phyloP scores from a whole-genome alignment of 1,140 invertebrate genomes.

The Bicyclus anynana region DNA sequence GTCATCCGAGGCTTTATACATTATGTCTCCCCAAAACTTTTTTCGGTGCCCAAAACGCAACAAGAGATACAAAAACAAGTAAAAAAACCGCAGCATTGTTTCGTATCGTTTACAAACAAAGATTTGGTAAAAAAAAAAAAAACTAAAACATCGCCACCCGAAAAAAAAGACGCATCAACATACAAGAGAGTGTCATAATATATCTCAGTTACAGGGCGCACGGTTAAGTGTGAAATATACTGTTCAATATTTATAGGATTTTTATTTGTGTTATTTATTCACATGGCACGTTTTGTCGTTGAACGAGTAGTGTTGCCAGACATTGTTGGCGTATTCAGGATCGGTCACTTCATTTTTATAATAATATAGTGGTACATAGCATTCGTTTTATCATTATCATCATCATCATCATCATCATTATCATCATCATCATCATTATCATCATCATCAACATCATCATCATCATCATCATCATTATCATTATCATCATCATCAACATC shows the following conservation, averaged over 20 bases:
- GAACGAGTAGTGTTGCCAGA: constrained; percentile 6
- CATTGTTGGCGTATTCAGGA: not conserved
- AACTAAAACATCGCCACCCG: constrained; percentile 39
- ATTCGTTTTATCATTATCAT: too few species aligned
- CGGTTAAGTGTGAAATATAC: constrained; percentile 69
- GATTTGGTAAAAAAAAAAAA: constrained; percentile 39
- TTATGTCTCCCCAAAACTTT: constrained; percentile 30
- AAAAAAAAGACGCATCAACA: constrained; percentile 54
- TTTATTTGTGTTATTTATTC: constrained; percentile 72
- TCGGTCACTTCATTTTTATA: not conserved
- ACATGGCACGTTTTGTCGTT: constrained; percentile 59
- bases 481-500: too few species aligned
- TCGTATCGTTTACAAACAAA: constrained; percentile 65
- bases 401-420: too few species aligned
- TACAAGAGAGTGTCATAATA: constrained; percentile 58
- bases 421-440: too few species aligned
- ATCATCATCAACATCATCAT: too few species aligned
- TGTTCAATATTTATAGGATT: constrained; percentile 70
- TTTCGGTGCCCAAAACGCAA: constrained; percentile 17
- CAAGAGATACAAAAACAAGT: constrained; percentile 29
- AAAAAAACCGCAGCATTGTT: constrained; percentile 53
- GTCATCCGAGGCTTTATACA: constrained; percentile 29
- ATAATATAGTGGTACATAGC: too few species aligned
- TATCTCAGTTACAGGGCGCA: constrained; percentile 59
- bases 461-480: too few species aligned